Evolutionary conservation across 2,113 vertebrate species (phyloP).

Genomic region (Cyprinodon tularosa): DNA sequence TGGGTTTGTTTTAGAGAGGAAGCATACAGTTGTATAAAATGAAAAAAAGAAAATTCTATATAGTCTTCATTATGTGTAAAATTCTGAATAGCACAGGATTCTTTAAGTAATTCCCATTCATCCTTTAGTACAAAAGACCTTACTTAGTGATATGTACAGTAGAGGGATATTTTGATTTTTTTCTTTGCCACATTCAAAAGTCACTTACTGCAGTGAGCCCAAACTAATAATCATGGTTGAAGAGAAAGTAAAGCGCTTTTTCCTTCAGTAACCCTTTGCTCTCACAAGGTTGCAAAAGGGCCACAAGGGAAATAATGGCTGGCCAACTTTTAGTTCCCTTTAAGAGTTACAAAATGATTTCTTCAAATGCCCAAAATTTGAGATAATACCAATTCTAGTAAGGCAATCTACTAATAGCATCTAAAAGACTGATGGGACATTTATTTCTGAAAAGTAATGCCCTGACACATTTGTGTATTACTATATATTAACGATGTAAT

Average conservation of each 20-base stretch:
- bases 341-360: too few relatives aligned
- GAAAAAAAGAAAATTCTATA: slow-evolving; percentile 2
- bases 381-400: too few relatives aligned
- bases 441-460: too few relatives aligned
- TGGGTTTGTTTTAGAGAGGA: slow-evolving; percentile 27
- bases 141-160: not conserved
- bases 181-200: too few relatives aligned
- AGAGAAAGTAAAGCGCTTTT: slow-evolving; percentile 12
- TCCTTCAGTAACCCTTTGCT: slow-evolving; percentile 45
- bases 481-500: too few relatives aligned
- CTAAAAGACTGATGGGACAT: too few relatives aligned
- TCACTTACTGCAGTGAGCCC: not conserved
- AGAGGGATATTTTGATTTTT: not conserved
- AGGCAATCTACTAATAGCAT: too few relatives aligned
- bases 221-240: not conserved
- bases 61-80: slow-evolving; percentile 12
- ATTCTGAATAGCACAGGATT: not conserved
- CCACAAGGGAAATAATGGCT: slow-evolving; percentile 1
- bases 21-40: slow-evolving; percentile 7
- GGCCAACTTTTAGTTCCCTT: too few relatives aligned
- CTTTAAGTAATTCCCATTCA: not conserved
- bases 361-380: too few relatives aligned
- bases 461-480: too few relatives aligned
- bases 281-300: slow-evolving; percentile 39
- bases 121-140: not conserved